Evolutionary conservation across 2,797 vertebrate species (phyloP), one percentile per base, ranked within the genome.

Genomic region (Neosilurus hyrtlii): DNA sequence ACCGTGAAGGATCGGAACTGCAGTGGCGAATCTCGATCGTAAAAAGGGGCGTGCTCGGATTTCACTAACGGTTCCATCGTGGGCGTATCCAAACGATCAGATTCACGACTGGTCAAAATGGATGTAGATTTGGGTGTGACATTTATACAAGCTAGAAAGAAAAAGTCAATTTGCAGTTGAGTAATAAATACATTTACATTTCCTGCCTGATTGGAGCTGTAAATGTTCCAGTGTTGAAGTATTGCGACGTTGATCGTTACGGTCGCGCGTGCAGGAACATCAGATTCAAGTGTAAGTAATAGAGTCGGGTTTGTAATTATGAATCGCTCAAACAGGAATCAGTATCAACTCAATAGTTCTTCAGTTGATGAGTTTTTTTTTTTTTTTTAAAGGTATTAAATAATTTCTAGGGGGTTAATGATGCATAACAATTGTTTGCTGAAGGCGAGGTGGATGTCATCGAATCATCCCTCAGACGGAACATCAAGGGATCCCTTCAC

Each of bases 1-100:
- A 56, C 66, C 66, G 54, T 56, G 30, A 80, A 37, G 81, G 67
- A 79, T 70, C 74, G 74, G 73, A n/a, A 77, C 72, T 61, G 62
- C 61, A 14, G 63, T 79, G 26, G 62, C 66, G 12, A 43, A n/a
- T n/a, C 30, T 37, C 22, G 30, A 43, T 37, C 4, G 56, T 37
- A 37, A 54, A 26, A 26, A 54, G 16, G 12, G 26, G 5, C 70
- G 24, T 0, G 24, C 9, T 56, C 24, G 6, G 8, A 8, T 76
- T 37, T 12, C 56, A 43, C 10, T 11, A 9, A 43, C 20, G 4
- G 10, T 16, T 16, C 15, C 51, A 54, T 54, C 3, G 18, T 30
- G 15, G 4, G 49, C 0, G 15, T 26, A 5, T 54, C 51, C 1
- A 8, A 18, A 5, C 1, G 1, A 54, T 30, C 16, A 18, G 18